phyloP scores from a whole-genome alignment of 2,888 invertebrate species.

The Aplocera efformata region DNA sequence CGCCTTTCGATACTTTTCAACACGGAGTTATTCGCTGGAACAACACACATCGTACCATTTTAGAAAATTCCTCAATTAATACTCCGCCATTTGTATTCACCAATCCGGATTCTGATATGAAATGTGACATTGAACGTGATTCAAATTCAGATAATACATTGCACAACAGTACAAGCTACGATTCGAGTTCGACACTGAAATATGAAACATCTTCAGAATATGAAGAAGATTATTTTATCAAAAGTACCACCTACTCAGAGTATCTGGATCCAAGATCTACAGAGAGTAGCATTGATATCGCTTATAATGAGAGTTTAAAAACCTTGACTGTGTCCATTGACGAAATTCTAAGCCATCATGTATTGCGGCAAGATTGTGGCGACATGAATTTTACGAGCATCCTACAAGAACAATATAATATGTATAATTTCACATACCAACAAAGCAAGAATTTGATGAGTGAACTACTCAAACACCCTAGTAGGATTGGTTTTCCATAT shows the following conservation, averaged over 20 bases:
- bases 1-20: conserved; percentile 15
- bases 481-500: conserved; percentile 5
- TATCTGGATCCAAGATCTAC: conserved; percentile 8
- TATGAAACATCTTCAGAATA: conserved; percentile 5
- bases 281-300: conserved; percentile 6
- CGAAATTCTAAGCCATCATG: conserved; percentile 13
- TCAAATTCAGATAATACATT: conserved; percentile 8
- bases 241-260: conserved; percentile 7
- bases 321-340: conserved; percentile 18
- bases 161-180: conserved; percentile 3
- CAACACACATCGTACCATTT: conserved; percentile 20
- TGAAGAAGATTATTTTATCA: conserved; percentile 8
- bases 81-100: conserved; percentile 2
- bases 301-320: conserved; percentile 10
- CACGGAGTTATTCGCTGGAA: conserved; percentile 27
- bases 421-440: conserved; percentile 5
- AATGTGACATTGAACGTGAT: background rate
- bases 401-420: conserved; percentile 1
- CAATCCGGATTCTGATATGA: background rate
- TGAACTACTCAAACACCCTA: conserved; percentile 3
- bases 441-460: conserved; percentile 12
- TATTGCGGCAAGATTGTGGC: conserved; percentile 18
- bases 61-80: conserved; percentile 15
- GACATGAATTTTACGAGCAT: conserved; percentile 14
- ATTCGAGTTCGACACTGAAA: conserved; percentile 15